These are phyloP conservation scores for Lithobates sylvaticus DNA, from an alignment of 2,797 vertebrate species.

Conservation along the genomic window DNA sequence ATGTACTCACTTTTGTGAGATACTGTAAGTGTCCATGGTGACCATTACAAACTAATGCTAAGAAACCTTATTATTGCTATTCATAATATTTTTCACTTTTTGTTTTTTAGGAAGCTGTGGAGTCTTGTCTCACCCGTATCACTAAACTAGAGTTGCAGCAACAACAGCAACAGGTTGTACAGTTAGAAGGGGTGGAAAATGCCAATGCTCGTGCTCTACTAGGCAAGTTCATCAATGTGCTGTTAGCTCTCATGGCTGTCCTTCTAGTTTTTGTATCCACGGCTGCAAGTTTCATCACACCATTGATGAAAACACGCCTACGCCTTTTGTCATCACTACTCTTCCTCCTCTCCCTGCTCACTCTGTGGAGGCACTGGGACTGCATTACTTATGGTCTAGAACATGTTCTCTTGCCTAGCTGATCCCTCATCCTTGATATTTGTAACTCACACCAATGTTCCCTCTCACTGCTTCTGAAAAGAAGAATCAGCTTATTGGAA, in stretches of 20 bases:
- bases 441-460: neutral
- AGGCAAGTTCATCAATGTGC: constrained; percentile 98
- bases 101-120: constrained; percentile 88
- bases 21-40: too few species aligned
- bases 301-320: constrained; percentile 94
- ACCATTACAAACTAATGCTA: too few species aligned
- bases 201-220: constrained; percentile 95
- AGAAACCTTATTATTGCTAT: neutral
- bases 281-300: constrained; percentile 97
- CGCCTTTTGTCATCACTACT: constrained; percentile 88
- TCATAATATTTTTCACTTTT: too few species aligned
- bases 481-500: constrained; percentile 22
- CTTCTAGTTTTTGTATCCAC: constrained; percentile 98
- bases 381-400: constrained; percentile 86
- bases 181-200: constrained; percentile 97
- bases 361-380: constrained; percentile 98
- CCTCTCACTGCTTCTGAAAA: neutral
- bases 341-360: constrained; percentile 87
- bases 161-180: constrained; percentile 98
- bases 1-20: too few species aligned
- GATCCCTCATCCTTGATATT: constrained; percentile 69
- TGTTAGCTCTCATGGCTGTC: constrained; percentile 97
- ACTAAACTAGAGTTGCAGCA: constrained; percentile 97
- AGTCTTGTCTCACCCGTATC: constrained; percentile 95
- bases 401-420: constrained; percentile 87